Evolutionary conservation across 2,113 vertebrate species (phyloP), one percentile per base, ranked within the genome.

Genomic region (Dromiciops gliroides): DNA sequence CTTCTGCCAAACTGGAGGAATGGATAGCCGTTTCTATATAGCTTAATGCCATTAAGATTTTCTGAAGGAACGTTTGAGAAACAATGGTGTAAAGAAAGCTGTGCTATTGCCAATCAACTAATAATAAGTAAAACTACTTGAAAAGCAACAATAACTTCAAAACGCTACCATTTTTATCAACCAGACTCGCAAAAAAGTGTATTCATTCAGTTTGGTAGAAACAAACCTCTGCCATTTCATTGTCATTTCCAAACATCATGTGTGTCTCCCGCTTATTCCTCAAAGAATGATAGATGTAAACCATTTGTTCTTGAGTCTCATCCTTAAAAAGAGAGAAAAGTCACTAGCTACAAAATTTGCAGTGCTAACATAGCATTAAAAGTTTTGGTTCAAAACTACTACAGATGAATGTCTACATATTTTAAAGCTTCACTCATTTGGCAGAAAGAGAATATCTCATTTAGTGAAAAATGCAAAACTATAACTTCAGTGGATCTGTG

Each of bases 251-350:
- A 75, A 7, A 75, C 99, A 99, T 99, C 99, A 99, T 99, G 98
- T 99, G 99, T 12, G 37, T 98, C 25, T 99, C 98, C 96, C 99
- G 98, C 88, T 95, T 98, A 94, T 99, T 99, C 97, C 97, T 99
- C 92, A 99, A 95, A 3, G 99, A 99, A 95, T 99, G 99, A 50
- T 99, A 98, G 25, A 99, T 97, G 3, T 99, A 99, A 67, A 99
- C 98, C 94, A 99, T 98, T 50, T 99, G 97, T 96, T 98, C 98
- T 89, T 92, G 94, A 53, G 96, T 51, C 97, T 99, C 98, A 94
- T 99, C 99, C 99, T 99, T n/a, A 89, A 83, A 60, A 96, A 96
- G 67, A 92, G 23, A 96, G 50, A 83, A 52, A 89, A 52, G 44
- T 90, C 14, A 48, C 92, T 28, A 93, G 37, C 51, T 83, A 91